Evolutionary conservation across 1,140 invertebrate species (phyloP), one percentile per base, ranked within the genome.

Genomic region (Drosophila nigromelanica): DNA sequence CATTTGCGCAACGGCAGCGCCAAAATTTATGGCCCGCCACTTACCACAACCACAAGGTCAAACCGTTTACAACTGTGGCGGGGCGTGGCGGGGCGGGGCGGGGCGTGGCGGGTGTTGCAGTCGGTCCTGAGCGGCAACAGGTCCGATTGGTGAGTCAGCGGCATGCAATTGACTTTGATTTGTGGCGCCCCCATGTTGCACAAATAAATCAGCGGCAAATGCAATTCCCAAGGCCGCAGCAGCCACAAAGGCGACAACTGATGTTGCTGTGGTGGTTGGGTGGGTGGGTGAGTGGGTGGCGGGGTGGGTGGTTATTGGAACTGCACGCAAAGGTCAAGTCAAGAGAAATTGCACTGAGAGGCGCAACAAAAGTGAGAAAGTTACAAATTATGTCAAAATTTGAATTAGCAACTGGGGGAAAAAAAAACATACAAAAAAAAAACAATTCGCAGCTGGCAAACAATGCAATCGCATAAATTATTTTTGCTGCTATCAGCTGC

Each of bases 321-420:
- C 45, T 64, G 61, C 54, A 14, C 6, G 37, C 43, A 79, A 76
- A 89, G 76, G 83, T 89, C 83, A 87, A 76, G 60, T 79, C 64
- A 80, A 83, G 83, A 73, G 83, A 89, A 89, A 89, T 79, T 89
- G 78, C 59, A 15, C 40, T 30, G 51, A n/a, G 47, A 51, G 47
- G 21, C 66, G 33, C 55, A 56, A 74, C 74, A 85, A 78, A 83
- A 73, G 79, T 75, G 83, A 89, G 78, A 89, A 87, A 87, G 82
- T 67, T 76, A 76, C 68, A 89, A 89, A 83, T 89, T 89, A 89
- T 89, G 83, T 89, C 83, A 89, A 89, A 89, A 89, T 89, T 77
- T 89, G 73, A 87, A 89, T 79, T 76, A 77, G 64, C 67, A 59
- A 68, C 61, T 89, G 82, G n/a, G n/a, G n/a, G 52, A 72, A 79